Percentiles rank a stretch among this genome's conserved stretches.
Conservation (phyloP, 2,113 vertebrate genomes). For the Isichthys henryi region DNA sequence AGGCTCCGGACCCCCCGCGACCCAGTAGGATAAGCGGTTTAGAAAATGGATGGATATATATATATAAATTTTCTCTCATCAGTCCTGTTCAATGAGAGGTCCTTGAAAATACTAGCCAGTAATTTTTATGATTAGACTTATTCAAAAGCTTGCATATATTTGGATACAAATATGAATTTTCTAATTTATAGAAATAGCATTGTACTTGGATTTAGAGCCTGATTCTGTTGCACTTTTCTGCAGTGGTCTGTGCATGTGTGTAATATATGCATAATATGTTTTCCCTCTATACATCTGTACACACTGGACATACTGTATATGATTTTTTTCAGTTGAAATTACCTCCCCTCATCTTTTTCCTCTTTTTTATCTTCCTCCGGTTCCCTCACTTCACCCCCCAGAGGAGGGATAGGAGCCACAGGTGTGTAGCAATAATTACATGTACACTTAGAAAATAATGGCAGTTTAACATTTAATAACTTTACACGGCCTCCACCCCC, state of each 20-base stretch:
- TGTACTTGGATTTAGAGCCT: neutral
- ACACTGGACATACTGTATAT: neutral
- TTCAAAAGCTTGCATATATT: neutral
- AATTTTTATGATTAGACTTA: neutral
- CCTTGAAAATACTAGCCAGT: neutral
- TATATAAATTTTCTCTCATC: neutral
- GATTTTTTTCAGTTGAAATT: no score
- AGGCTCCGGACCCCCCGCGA: no score
- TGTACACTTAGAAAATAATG: slow-evolving; percentile 87
- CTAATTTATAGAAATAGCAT: neutral
- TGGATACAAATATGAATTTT: neutral
- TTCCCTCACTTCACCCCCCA: no score
- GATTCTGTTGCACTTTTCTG: neutral
- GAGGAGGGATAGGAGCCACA: slow-evolving; percentile 75
- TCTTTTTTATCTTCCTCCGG: no score
- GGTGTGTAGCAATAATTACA: slow-evolving; percentile 96
- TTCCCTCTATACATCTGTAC: neutral
- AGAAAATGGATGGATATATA: neutral
- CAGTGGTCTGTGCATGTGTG: neutral
- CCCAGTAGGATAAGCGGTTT: no score
- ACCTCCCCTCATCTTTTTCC: no score
- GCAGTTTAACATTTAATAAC: slow-evolving; percentile 96
- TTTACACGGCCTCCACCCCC: slow-evolving; percentile 74
- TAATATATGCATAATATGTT: neutral
- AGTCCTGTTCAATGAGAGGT: neutral